Evolutionary conservation across 2,888 invertebrate species (phyloP).

Genomic region (Teleiodes luculella): DNA sequence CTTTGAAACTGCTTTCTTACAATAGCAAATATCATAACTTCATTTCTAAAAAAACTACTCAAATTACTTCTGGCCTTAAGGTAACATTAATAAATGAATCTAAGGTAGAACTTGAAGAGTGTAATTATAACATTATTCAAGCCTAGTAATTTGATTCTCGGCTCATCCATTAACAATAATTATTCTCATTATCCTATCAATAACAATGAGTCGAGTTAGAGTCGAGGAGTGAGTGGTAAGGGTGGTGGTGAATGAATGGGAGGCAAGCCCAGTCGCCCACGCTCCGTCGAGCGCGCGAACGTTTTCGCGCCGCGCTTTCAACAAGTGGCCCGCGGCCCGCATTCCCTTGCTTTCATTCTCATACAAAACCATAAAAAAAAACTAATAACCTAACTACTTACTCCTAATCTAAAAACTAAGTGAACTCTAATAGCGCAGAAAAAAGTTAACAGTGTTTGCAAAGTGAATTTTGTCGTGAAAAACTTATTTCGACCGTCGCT

Average conservation of each 20-base stretch:
- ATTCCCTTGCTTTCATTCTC: constrained; percentile 25
- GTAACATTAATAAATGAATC: too few relatives aligned
- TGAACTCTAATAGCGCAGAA: constrained; percentile 15
- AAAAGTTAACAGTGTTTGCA: constrained; percentile 9
- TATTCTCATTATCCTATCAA: too few relatives aligned
- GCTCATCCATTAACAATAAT: too few relatives aligned
- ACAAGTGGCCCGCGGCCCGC: constrained; percentile 66
- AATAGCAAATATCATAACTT: too few relatives aligned
- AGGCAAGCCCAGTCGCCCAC: constrained; percentile 71
- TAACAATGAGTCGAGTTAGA: constrained; percentile 42
- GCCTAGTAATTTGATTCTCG: too few relatives aligned
- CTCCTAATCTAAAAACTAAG: background rate
- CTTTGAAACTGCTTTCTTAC: too few relatives aligned
- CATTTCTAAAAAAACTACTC: too few relatives aligned
- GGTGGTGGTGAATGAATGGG: constrained; percentile 58
- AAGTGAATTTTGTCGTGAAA: background rate
- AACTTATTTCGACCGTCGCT: background rate
- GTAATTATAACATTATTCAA: too few relatives aligned
- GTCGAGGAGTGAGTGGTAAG: constrained; percentile 33
- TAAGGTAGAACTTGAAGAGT: too few relatives aligned
- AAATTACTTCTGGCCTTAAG: too few relatives aligned
- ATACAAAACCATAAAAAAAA: constrained; percentile 25
- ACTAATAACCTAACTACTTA: constrained; percentile 13
- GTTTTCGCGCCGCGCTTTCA: constrained; percentile 52
- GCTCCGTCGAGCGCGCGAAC: constrained; percentile 73